These are phyloP conservation scores for Cisticola juncidis DNA, from an alignment of 2,113 vertebrate species.

Conservation along the genomic window DNA sequence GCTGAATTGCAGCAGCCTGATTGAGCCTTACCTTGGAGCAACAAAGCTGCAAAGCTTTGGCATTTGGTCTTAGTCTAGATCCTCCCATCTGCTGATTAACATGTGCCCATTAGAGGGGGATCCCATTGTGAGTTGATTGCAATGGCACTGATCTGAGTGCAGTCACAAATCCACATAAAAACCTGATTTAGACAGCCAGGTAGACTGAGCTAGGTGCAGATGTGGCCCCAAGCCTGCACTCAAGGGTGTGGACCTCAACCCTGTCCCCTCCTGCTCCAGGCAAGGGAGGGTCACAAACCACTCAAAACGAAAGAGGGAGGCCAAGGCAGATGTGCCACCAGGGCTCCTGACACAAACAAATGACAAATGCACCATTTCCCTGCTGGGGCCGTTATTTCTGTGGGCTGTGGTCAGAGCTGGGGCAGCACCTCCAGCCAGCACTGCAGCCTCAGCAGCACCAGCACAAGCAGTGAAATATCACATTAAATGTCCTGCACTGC, in stretches of 20 bases:
- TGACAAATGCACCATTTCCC: neutral
- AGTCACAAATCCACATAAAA: neutral
- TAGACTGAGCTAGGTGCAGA: neutral
- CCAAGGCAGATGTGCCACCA: neutral
- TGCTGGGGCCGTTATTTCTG: neutral
- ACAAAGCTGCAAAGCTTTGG: neutral
- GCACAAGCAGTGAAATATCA: fast-evolving
- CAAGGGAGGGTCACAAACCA: neutral
- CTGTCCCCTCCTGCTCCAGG: neutral
- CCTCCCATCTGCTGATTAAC: neutral
- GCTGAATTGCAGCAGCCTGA: neutral
- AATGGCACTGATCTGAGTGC: neutral
- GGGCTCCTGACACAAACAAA: neutral
- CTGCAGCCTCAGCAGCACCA: fast-evolving
- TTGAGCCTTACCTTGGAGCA: neutral
- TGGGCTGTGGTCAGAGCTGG: neutral
- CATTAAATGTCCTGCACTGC: neutral
- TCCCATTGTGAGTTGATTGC: neutral
- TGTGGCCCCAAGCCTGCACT: neutral
- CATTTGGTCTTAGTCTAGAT: neutral
- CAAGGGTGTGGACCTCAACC: neutral
- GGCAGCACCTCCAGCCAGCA: neutral
- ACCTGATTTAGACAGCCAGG: neutral
- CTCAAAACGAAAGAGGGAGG: neutral
- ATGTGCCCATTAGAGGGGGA: neutral